phyloP scores from a whole-genome alignment of 2,113 vertebrate genomes.

The Caretta caretta region DNA sequence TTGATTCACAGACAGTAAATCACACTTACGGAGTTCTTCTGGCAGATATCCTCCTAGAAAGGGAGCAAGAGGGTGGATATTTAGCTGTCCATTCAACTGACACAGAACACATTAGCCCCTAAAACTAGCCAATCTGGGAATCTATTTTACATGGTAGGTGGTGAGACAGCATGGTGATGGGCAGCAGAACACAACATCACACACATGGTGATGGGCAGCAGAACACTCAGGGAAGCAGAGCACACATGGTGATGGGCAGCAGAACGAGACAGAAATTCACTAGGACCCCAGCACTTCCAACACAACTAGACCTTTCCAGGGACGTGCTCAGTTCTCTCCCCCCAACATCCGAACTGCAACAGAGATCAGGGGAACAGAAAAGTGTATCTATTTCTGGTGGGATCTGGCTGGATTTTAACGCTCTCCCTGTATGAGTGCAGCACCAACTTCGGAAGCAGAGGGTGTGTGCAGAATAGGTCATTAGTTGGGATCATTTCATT shows the following conservation, averaged over 20 bases:
- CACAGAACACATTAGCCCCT: background rate
- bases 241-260: background rate
- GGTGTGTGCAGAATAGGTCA: background rate
- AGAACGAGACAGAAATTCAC: background rate
- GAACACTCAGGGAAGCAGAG: too few relatives aligned
- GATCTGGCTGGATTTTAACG: background rate
- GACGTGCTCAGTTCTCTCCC: background rate
- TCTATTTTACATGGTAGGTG: background rate
- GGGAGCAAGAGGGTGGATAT: background rate
- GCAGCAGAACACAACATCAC: background rate
- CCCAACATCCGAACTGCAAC: background rate
- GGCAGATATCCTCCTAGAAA: constrained; percentile 76
- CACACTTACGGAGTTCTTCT: constrained; percentile 77
- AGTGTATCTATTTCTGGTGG: background rate
- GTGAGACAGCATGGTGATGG: background rate
- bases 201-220: background rate
- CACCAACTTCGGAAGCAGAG: background rate
- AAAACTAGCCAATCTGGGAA: background rate
- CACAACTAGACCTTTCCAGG: background rate
- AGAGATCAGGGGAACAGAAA: background rate
- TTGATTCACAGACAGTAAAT: background rate
- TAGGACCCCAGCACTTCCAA: background rate
- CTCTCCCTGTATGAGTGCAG: background rate
- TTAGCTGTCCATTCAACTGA: background rate
- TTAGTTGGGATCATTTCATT: background rate